A percentile compares a stretch with the other conserved stretches of the same genome.
phyloP scores from a whole-genome alignment of 2,113 vertebrate genomes.

The Verasper variegatus region DNA sequence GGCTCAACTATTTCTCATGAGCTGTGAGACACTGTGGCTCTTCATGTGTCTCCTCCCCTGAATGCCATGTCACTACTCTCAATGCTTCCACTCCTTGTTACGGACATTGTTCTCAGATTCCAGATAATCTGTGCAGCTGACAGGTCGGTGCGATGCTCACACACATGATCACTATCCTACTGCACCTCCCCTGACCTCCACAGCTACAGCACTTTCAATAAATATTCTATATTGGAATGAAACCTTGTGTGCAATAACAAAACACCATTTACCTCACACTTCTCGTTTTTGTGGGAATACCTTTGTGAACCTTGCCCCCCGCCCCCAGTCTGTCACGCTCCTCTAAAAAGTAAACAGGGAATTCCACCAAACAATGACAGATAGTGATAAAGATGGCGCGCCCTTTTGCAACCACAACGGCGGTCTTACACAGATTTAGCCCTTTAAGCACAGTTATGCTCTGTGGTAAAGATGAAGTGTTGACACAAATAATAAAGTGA shows the following conservation, averaged over 20 bases:
- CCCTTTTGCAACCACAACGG: neutral
- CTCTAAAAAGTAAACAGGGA: conserved; percentile 17
- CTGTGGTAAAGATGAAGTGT: neutral
- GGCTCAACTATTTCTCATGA: neutral
- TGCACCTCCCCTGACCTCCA: neutral
- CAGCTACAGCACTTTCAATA: neutral
- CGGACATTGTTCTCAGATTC: conserved; percentile 48
- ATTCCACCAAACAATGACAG: conserved; percentile 1
- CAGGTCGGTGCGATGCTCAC: neutral
- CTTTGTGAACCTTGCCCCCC: neutral
- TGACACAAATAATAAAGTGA: neutral
- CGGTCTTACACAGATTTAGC: neutral
- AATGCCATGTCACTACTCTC: conserved; percentile 28
- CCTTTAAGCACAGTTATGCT: neutral
- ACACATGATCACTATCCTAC: neutral
- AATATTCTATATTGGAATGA: neutral
- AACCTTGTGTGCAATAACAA: too few relatives aligned
- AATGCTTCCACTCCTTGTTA: conserved; percentile 61
- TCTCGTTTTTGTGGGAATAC: neutral
- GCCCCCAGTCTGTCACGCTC: accelerated
- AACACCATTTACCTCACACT: too few relatives aligned
- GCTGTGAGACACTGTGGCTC: conserved; percentile 1
- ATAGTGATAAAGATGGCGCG: conserved; percentile 4
- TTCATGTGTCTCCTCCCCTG: conserved; percentile 49
- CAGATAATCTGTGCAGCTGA: conserved; percentile 55